These are phyloP conservation scores for Actinostola sp. DNA, from an alignment of 92 coral and sea anemone species.

Conservation along the genomic window DNA sequence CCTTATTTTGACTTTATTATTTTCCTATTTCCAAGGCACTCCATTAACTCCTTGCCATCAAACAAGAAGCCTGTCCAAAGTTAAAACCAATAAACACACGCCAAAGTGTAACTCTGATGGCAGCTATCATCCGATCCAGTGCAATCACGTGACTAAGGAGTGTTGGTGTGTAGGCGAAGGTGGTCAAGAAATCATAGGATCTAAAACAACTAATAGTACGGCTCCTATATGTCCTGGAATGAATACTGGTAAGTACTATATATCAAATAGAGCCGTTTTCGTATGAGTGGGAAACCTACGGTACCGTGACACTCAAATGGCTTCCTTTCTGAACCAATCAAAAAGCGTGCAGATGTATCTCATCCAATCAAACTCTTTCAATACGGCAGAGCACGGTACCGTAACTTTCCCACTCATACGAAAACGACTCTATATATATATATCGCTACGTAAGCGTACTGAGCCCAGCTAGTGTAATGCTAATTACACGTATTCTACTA, in stretches of 20 bases:
- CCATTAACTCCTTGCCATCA: slow-evolving; percentile 71
- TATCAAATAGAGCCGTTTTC: too few species aligned
- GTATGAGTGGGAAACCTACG: too few species aligned
- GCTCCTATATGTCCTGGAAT: slow-evolving; percentile 23
- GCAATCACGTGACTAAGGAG: slow-evolving; percentile 54
- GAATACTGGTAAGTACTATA: slow-evolving; percentile 9
- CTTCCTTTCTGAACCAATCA: too few species aligned
- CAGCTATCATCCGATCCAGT: slow-evolving; percentile 64
- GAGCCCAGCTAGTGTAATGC: too few species aligned
- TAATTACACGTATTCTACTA: too few species aligned
- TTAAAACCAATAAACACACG: slow-evolving; percentile 14
- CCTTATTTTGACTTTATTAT: background rate
- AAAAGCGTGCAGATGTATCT: too few species aligned
- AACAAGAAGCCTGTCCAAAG: slow-evolving; percentile 32
- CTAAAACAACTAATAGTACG: slow-evolving; percentile 30
- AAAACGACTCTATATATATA: too few species aligned
- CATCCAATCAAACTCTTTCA: too few species aligned
- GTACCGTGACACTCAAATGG: too few species aligned
- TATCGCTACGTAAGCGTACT: too few species aligned
- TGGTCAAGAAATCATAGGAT: slow-evolving; percentile 69
- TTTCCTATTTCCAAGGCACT: slow-evolving; percentile 14
- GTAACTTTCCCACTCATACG: too few species aligned
- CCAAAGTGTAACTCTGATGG: slow-evolving; percentile 71
- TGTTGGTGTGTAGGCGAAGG: slow-evolving; percentile 82
- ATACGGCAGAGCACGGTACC: too few species aligned